Evolutionary conservation across 2,113 vertebrate species (phyloP).

Genomic region (Strix uralensis): DNA sequence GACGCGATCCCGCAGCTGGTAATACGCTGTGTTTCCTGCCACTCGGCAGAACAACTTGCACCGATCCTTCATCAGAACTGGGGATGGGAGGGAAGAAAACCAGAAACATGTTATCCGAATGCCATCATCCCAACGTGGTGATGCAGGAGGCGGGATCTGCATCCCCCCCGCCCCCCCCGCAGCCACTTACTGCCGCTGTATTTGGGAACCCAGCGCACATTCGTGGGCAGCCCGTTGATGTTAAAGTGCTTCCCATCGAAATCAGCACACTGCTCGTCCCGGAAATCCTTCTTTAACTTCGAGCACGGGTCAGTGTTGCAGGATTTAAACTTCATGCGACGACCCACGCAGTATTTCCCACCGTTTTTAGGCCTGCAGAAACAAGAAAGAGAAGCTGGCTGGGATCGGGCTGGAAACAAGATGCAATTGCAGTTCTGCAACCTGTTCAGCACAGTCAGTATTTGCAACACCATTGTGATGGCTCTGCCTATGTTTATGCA

Average conservation of each 20-base stretch:
- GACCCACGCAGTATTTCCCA: slow-evolving; percentile 93
- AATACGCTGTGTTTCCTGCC: slow-evolving; percentile 92
- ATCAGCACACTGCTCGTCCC: slow-evolving; percentile 92
- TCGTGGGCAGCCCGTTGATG: slow-evolving; percentile 95
- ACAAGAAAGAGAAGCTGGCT: neutral
- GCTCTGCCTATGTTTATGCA: neutral
- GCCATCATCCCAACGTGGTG: accelerated
- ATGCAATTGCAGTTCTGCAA: neutral
- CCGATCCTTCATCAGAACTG: slow-evolving; percentile 97
- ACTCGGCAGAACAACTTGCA: slow-evolving; percentile 98
- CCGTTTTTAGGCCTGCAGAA: slow-evolving; percentile 87
- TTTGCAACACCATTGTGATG: neutral
- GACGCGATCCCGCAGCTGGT: slow-evolving; percentile 96
- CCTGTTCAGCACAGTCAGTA: neutral
- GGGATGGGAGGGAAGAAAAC: neutral
- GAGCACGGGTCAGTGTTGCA: slow-evolving; percentile 94
- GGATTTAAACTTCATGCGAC: slow-evolving; percentile 97
- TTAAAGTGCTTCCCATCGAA: slow-evolving; percentile 97
- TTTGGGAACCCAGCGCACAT: slow-evolving; percentile 97
- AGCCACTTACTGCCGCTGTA: slow-evolving; percentile 95
- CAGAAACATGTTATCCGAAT: neutral
- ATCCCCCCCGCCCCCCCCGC: too few relatives aligned
- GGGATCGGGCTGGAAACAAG: neutral
- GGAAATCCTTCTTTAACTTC: slow-evolving; percentile 91
- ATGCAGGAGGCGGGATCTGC: neutral